These are phyloP conservation scores for Morphnarchus princeps DNA, from an alignment of 2,113 vertebrate species.

Conservation along the genomic window DNA sequence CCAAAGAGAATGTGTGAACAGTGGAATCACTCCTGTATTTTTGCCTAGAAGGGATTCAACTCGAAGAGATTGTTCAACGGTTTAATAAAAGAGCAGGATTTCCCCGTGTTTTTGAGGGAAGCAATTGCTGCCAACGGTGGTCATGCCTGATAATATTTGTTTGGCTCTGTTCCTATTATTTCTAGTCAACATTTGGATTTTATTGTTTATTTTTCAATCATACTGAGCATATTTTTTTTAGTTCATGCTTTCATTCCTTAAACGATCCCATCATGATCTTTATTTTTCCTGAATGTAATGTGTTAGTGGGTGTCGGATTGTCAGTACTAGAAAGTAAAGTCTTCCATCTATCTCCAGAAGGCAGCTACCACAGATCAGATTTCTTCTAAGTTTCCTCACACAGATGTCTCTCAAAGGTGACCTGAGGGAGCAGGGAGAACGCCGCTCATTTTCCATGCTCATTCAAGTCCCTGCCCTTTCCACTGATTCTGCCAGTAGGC, in stretches of 20 bases:
- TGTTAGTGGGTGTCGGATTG: background rate
- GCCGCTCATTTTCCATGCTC: background rate
- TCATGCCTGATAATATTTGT: background rate
- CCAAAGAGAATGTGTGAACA: background rate
- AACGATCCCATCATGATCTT: background rate
- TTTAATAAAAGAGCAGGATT: background rate
- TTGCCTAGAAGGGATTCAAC: background rate
- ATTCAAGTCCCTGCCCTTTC: constrained; percentile 1
- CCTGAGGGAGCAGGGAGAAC: background rate
- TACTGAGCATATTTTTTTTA: background rate
- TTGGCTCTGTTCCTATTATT: background rate
- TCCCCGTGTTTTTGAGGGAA: background rate
- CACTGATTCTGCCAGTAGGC: background rate
- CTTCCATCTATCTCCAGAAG: background rate
- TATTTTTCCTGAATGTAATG: background rate
- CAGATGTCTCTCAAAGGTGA: background rate
- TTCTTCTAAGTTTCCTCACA: background rate
- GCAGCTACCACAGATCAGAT: background rate
- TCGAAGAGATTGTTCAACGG: background rate
- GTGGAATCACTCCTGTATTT: background rate
- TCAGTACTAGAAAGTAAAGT: background rate
- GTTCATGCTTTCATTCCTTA: background rate
- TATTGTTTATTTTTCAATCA: background rate
- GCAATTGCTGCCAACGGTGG: background rate
- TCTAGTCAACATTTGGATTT: background rate